Conservation (phyloP, 1,140 invertebrate genomes). For the Oryctes rhinoceros region DNA sequence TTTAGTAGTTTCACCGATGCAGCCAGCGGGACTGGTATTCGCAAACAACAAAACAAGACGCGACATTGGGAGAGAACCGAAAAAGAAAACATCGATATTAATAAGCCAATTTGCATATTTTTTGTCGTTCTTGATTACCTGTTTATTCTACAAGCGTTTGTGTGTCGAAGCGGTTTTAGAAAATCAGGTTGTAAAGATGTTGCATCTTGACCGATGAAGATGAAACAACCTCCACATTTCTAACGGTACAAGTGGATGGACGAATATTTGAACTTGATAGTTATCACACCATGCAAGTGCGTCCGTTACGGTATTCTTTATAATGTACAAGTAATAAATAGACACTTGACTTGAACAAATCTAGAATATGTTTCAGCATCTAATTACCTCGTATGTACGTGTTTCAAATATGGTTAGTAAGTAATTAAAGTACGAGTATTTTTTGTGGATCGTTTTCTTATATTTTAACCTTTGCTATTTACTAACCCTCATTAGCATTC, state of each 20-base stretch:
- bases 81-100: neutral
- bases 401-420: too few relatives aligned
- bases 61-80: neutral
- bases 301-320: neutral
- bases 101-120: conserved; percentile 32
- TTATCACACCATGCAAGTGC: neutral
- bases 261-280: conserved; percentile 16
- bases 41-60: neutral
- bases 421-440: too few relatives aligned
- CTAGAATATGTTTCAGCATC: neutral
- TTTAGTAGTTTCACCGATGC: neutral
- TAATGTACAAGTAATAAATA: neutral
- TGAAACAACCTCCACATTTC: neutral
- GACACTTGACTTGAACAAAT: neutral
- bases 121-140: neutral
- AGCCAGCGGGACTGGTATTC: neutral
- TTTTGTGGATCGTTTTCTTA: too few relatives aligned
- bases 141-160: neutral
- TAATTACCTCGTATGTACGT: neutral
- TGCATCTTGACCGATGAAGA: neutral
- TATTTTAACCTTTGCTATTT: too few relatives aligned
- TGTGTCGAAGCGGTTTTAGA: conserved; percentile 8
- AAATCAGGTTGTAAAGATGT: conserved; percentile 9
- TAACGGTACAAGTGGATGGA: neutral
- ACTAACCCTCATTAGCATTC: too few relatives aligned